Conservation (phyloP, 2,797 vertebrate genomes). For the Coreius guichenoti region DNA sequence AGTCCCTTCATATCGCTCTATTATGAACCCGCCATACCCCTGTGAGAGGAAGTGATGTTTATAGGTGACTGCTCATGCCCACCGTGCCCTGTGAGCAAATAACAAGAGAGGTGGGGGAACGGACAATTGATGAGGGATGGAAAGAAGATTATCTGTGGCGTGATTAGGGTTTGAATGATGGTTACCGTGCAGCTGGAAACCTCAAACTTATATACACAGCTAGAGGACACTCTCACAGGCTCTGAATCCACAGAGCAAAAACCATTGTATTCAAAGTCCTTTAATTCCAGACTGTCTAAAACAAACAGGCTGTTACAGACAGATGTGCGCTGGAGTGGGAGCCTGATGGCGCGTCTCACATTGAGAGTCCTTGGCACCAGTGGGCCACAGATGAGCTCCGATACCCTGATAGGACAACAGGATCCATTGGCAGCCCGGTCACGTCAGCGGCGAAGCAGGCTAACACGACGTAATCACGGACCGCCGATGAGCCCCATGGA, state of each 20-base stretch:
- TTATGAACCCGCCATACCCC: conserved; percentile 22
- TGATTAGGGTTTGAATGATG: conserved; percentile 37
- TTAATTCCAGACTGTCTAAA: conserved; percentile 55
- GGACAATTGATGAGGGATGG: neutral
- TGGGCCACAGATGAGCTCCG: conserved; percentile 75
- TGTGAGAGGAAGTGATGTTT: conserved; percentile 33
- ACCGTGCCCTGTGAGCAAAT: conserved; percentile 5
- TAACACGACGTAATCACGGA: conserved; percentile 73
- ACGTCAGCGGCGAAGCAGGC: conserved; percentile 69
- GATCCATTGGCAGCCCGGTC: conserved; percentile 70
- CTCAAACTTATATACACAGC: conserved; percentile 1
- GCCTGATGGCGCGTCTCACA: conserved; percentile 74
- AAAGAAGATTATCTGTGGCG: conserved; percentile 33
- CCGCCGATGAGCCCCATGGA: conserved; percentile 66
- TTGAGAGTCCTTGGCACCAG: conserved; percentile 80
- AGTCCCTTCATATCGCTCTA: conserved; percentile 55
- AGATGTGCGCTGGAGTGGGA: conserved; percentile 53
- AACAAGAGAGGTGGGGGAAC: conserved; percentile 39
- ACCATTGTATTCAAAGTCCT: conserved; percentile 48
- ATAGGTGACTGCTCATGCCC: conserved; percentile 15
- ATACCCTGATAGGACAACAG: conserved; percentile 61
- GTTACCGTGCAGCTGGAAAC: neutral
- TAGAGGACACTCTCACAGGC: neutral
- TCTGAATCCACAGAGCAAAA: conserved; percentile 17
- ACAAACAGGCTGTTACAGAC: conserved; percentile 59